phyloP scores from a whole-genome alignment of 2,888 invertebrate genomes.

The Idaea biselata region DNA sequence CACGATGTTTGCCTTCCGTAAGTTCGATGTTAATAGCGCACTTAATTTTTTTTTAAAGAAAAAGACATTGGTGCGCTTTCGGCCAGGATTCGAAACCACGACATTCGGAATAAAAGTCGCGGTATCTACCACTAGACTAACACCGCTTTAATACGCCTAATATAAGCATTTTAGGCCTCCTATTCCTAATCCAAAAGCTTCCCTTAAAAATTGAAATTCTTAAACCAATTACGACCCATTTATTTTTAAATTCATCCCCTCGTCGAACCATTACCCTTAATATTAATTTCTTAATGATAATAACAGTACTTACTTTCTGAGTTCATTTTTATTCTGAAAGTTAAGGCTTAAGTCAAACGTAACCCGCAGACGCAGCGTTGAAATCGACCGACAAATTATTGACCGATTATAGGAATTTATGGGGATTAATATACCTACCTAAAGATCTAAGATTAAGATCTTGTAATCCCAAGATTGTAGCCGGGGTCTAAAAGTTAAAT shows the following conservation, averaged over 20 bases:
- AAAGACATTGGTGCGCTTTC: too few relatives aligned
- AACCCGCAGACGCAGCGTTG: background rate
- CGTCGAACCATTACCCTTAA: conserved; percentile 15
- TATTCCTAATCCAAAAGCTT: background rate
- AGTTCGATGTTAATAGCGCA: too few relatives aligned
- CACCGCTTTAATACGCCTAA: too few relatives aligned
- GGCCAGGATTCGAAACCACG: too few relatives aligned
- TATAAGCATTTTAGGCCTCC: background rate
- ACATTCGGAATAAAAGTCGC: too few relatives aligned
- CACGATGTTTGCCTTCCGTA: too few relatives aligned
- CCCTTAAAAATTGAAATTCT: conserved; percentile 12
- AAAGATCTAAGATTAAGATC: too few relatives aligned
- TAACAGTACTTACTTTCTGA: conserved; percentile 29
- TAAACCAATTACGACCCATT: conserved; percentile 22
- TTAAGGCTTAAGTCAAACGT: background rate
- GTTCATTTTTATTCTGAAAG: conserved; percentile 18
- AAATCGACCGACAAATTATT: background rate
- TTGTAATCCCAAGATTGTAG: too few relatives aligned
- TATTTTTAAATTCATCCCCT: conserved; percentile 19
- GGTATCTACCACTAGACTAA: too few relatives aligned
- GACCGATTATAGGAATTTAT: background rate
- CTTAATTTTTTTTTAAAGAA: too few relatives aligned
- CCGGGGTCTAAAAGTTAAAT: too few relatives aligned
- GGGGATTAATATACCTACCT: too few relatives aligned
- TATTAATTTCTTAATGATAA: conserved; percentile 29